Evolutionary conservation across 2,888 invertebrate species (phyloP).

Genomic region (Sarcophaga carnaria): DNA sequence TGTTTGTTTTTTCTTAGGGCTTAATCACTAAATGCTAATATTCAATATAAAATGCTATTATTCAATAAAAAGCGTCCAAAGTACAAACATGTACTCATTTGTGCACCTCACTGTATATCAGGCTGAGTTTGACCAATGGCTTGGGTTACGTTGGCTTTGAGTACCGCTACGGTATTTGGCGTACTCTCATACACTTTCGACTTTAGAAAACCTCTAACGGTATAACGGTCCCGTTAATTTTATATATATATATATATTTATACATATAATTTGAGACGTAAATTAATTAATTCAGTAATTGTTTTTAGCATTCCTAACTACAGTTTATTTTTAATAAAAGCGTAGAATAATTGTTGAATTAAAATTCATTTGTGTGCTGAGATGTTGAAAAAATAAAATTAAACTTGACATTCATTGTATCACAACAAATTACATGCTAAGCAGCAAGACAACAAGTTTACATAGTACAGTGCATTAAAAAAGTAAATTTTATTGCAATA

Average conservation of each 20-base stretch:
- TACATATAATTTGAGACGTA: neutral
- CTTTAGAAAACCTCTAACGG: neutral
- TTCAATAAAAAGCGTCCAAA: too few relatives aligned
- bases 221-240: too few relatives aligned
- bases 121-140: too few relatives aligned
- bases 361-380: neutral
- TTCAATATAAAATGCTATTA: too few relatives aligned
- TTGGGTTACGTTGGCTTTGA: neutral
- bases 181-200: neutral
- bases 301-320: neutral
- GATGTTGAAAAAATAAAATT: slow-evolving; percentile 9
- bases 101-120: too few relatives aligned
- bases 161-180: neutral
- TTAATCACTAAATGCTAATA: too few relatives aligned
- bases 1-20: too few relatives aligned
- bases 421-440: slow-evolving; percentile 1
- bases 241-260: too few relatives aligned
- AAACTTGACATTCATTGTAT: slow-evolving; percentile 16
- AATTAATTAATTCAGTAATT: neutral
- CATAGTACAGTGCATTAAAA: neutral
- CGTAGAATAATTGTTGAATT: neutral
- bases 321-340: neutral
- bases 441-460: neutral
- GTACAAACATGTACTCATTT: too few relatives aligned
- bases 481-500: too few relatives aligned